Percentiles rank a stretch among this genome's conserved stretches.
Conservation (phyloP, 1,140 invertebrate genomes). For the Drosophila albomicans region DNA sequence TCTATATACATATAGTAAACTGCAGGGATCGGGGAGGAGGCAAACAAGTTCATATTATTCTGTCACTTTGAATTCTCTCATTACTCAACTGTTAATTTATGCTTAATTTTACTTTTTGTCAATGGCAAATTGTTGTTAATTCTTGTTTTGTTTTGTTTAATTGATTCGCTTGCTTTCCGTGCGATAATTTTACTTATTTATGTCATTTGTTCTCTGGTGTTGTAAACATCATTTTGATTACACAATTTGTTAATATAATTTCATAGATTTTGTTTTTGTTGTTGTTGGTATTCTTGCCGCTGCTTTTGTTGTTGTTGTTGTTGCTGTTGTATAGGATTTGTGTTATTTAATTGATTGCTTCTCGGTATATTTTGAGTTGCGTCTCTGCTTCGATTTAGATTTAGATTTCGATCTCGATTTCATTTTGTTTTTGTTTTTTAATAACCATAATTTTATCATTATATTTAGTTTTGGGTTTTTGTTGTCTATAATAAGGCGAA, state of each 20-base stretch:
- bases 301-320: conserved; percentile 12
- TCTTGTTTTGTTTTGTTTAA: conserved; percentile 30
- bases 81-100: conserved; percentile 21
- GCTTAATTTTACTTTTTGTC: conserved; percentile 7
- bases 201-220: conserved; percentile 7
- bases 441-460: conserved; percentile 26
- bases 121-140: conserved; percentile 15
- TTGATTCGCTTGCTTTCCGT: conserved; percentile 65
- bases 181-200: conserved; percentile 29
- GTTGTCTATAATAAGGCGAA: conserved; percentile 81
- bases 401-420: conserved; percentile 19
- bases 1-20: not conserved
- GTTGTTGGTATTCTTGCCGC: conserved; percentile 20
- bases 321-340: conserved; percentile 22
- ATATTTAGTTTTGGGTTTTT: conserved; percentile 41
- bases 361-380: conserved; percentile 46
- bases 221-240: conserved; percentile 48
- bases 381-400: conserved; percentile 24
- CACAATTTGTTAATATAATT: conserved; percentile 45
- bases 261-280: conserved; percentile 24
- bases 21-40: conserved; percentile 4
- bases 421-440: conserved; percentile 12
- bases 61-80: conserved; percentile 8
- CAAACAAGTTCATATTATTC: not conserved
- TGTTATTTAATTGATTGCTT: conserved; percentile 74